Base-by-base conservation (phyloP, 2,888 invertebrate species). In the Heliconius charithonia region DNA sequence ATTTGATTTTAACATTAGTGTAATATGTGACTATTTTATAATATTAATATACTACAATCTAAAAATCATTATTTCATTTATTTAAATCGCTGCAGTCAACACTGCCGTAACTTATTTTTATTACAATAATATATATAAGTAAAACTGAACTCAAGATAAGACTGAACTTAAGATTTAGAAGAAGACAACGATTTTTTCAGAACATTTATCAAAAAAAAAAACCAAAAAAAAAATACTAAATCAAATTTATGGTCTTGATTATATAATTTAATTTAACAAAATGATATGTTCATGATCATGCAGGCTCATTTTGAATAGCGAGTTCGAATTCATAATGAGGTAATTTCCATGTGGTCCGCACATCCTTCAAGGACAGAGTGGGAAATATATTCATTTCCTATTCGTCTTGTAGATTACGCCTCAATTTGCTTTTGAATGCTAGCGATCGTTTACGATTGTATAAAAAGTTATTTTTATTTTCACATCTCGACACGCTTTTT, bases 371-470 rank as follows among this genome's bases (percentile, higher is more conserved):
- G 78, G 71, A 27, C 29, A 79, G 56, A 75, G 71, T 67, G 80
- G 78, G 75, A 81, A 81, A 80, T 78, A 71, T 78, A 78, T 81
- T 81, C 79, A 78, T 81, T 81, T 81, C 78, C 80, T 71, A 45
- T 66, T 75, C 77, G 56, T 45, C 76, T 81, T 80, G 79, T 74
- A 76, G 79, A 81, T 79, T 79, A 81, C 80, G 76, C 72, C 70
- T 76, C 76, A 78, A 80, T 80, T 78, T 71, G 70, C 76, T 69
- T 41, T 56, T 75, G 75, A 73, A 74, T 41, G 70, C 75, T 62
- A 73, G 63, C 70, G 65, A 79, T 78, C 77, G 76, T 81, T 22
- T 81, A 78, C 19, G 16, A 51, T 74, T 77, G 59, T 56, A 76
- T 70, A 70, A 78, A 63, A 76, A 76, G 45, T 62, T 74, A 79